These are phyloP conservation scores for Strigamia crassipes DNA, from an alignment of 2,888 invertebrate genomes.

Conservation along the genomic window DNA sequence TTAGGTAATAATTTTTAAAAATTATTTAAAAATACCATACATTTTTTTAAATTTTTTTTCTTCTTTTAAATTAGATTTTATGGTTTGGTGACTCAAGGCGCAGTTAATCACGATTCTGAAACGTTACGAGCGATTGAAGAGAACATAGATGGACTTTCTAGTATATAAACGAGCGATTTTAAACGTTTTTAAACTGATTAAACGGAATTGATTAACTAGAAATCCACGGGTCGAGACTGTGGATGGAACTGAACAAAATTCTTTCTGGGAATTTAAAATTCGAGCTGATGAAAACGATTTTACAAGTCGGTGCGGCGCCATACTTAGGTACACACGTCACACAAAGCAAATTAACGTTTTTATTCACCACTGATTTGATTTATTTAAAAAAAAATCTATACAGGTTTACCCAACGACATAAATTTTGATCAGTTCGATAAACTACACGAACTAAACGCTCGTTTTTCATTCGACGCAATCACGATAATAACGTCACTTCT, in stretches of 20 bases:
- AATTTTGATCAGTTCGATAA: conserved; percentile 72
- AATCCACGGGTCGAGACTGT: conserved; percentile 95
- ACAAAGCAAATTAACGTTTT: neutral
- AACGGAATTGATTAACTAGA: conserved; percentile 59
- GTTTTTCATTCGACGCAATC: conserved; percentile 70
- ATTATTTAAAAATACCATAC: neutral
- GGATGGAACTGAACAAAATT: conserved; percentile 90
- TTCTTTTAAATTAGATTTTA: conserved; percentile 71
- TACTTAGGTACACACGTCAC: conserved; percentile 72
- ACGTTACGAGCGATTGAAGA: conserved; percentile 76
- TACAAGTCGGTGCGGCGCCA: conserved; percentile 72
- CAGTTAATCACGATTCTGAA: conserved; percentile 73
- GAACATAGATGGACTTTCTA: conserved; percentile 71
- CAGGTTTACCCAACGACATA: conserved; percentile 69
- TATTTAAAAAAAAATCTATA: neutral
- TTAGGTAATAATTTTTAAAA: conserved; percentile 57
- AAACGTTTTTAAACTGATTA: neutral
- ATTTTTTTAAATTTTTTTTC: neutral
- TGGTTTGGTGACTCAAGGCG: conserved; percentile 77
- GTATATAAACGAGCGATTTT: conserved; percentile 53
- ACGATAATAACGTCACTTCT: conserved; percentile 75
- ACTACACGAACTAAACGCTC: conserved; percentile 65
- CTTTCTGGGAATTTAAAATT: conserved; percentile 79
- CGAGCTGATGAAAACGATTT: conserved; percentile 73
- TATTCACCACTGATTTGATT: neutral